phyloP scores from a whole-genome alignment of 2,888 invertebrate species.

The Eupithecia pulchellata region DNA sequence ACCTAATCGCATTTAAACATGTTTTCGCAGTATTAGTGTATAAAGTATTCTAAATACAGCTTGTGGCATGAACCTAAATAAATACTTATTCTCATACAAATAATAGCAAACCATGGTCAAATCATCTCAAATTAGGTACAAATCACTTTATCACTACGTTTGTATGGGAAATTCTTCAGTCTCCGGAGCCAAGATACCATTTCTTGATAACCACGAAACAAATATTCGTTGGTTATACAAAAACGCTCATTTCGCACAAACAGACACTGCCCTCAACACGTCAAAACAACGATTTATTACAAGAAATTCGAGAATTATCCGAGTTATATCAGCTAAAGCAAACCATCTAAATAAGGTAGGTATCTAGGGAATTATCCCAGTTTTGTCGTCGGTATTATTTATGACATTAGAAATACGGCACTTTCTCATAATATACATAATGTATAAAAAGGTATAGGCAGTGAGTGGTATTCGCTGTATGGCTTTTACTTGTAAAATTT shows the following conservation, averaged over 20 bases:
- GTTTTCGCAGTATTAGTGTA: too few species aligned
- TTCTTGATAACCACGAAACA: background rate
- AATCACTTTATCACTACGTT: too few species aligned
- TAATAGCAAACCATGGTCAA: too few species aligned
- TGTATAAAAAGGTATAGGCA: too few species aligned
- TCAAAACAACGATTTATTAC: slow-evolving; percentile 60
- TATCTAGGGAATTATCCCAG: slow-evolving; percentile 52
- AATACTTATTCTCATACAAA: too few species aligned
- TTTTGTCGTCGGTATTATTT: slow-evolving; percentile 26
- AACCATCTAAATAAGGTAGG: slow-evolving; percentile 54
- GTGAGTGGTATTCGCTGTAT: background rate
- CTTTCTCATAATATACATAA: background rate
- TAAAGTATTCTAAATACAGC: too few species aligned
- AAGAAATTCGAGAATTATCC: slow-evolving; percentile 62
- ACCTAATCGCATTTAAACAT: too few species aligned
- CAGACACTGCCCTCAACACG: slow-evolving; percentile 7
- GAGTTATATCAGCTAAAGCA: slow-evolving; percentile 50
- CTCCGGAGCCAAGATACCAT: too few species aligned
- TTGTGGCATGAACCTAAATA: too few species aligned
- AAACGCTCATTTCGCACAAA: background rate
- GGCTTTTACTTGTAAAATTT: background rate
- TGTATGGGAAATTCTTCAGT: too few species aligned
- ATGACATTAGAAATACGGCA: background rate
- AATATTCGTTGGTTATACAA: background rate
- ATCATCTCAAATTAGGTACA: too few species aligned